These are phyloP conservation scores for Lepus oiostolus DNA, from an alignment of 2,797 vertebrate genomes.

Conservation along the genomic window DNA sequence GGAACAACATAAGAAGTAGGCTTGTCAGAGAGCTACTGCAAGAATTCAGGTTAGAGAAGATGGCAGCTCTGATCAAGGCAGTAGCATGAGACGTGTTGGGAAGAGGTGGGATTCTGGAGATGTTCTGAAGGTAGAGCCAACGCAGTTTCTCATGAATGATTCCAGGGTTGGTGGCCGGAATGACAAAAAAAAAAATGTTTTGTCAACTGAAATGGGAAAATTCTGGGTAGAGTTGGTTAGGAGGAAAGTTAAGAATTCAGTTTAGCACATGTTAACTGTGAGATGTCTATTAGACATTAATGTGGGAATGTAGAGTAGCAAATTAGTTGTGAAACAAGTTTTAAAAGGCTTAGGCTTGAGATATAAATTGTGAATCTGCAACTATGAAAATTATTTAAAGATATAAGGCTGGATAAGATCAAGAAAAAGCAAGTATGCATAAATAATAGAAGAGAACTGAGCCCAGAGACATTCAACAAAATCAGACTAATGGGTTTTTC, in stretches of 20 bases:
- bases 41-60: not conserved
- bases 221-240: not conserved
- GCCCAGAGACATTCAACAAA: not conserved
- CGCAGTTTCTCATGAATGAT: not conserved
- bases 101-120: not conserved
- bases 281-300: not conserved
- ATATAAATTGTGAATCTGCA: not conserved
- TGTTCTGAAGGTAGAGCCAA: not conserved
- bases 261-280: not conserved
- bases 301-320: not conserved
- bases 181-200: not conserved
- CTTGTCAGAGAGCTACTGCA: not conserved
- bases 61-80: not conserved
- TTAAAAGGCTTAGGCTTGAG: not conserved
- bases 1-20: not conserved
- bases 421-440: not conserved
- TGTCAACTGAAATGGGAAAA: not conserved
- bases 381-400: slow-evolving; percentile 6
- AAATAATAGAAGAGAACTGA: not conserved
- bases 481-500: not conserved
- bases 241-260: not conserved
- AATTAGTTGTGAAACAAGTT: not conserved
- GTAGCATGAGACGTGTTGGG: not conserved
- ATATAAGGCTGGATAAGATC: not conserved
- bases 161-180: not conserved